phyloP scores from a whole-genome alignment of 2,113 vertebrate genomes.

The Reinhardtius hippoglossoides region DNA sequence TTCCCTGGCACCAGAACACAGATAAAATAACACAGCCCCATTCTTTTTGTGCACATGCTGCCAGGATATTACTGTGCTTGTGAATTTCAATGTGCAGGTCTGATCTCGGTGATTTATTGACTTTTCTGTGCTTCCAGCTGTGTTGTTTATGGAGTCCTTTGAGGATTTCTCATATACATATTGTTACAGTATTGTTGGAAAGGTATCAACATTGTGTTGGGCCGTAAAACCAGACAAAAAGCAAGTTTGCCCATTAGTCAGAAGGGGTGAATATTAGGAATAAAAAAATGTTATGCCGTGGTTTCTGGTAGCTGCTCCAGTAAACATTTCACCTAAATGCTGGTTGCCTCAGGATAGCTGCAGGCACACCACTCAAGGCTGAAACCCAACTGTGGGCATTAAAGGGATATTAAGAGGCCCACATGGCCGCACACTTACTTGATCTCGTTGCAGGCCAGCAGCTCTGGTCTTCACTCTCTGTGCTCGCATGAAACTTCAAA shows the following conservation, averaged over 20 bases:
- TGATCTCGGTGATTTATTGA: slow-evolving; percentile 62
- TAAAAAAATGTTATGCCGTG: slow-evolving; percentile 28
- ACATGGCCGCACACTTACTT: slow-evolving; percentile 56
- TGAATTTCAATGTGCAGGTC: slow-evolving; percentile 36
- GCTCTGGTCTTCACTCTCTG: slow-evolving; percentile 52
- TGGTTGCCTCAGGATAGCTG: slow-evolving; percentile 29
- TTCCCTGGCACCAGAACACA: slow-evolving; percentile 63
- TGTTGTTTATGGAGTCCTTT: slow-evolving; percentile 61
- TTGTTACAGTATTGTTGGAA: slow-evolving; percentile 37
- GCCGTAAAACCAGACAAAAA: slow-evolving; percentile 31
- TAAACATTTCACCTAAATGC: slow-evolving; percentile 37
- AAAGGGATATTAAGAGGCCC: slow-evolving; percentile 72
- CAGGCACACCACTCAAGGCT: slow-evolving; percentile 44
- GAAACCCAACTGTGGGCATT: slow-evolving; percentile 64
- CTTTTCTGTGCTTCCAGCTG: slow-evolving; percentile 37
- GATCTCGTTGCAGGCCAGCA: slow-evolving; percentile 38
- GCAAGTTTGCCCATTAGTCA: slow-evolving; percentile 29
- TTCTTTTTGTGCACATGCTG: slow-evolving; percentile 39
- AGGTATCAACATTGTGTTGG: slow-evolving; percentile 18
- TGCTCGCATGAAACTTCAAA: slow-evolving; percentile 66
- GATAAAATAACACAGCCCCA: slow-evolving; percentile 48
- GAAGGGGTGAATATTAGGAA: slow-evolving; percentile 12
- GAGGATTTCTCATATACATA: slow-evolving; percentile 54
- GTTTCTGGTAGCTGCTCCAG: slow-evolving; percentile 8
- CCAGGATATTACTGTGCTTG: slow-evolving; percentile 39